These are phyloP conservation scores for Mastomys natalensis DNA, from an alignment of 2,113 vertebrate species.

Conservation along the genomic window DNA sequence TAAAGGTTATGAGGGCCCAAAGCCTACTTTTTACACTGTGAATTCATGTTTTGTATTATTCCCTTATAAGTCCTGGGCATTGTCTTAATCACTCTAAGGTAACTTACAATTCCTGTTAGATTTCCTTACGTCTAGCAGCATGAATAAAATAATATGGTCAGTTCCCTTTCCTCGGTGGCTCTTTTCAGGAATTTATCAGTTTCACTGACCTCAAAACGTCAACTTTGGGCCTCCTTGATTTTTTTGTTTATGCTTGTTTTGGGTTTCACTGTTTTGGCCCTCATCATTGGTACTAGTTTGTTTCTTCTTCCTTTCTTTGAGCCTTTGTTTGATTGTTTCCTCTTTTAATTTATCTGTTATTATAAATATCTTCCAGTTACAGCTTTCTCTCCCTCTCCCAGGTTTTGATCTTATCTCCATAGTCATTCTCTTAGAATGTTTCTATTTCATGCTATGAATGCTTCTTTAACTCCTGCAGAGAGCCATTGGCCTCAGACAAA, in stretches of 20 bases:
- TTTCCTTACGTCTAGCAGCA: background rate
- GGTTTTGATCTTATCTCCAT: background rate
- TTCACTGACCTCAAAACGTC: slow-evolving; percentile 24
- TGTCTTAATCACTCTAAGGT: background rate
- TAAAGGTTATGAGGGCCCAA: background rate
- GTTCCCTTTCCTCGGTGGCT: background rate
- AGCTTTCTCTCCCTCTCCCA: background rate
- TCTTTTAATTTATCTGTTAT: background rate
- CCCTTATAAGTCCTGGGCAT: background rate
- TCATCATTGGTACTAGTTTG: background rate
- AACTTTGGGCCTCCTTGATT: background rate
- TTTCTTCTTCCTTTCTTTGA: background rate
- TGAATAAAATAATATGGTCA: background rate
- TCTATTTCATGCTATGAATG: slow-evolving; percentile 28
- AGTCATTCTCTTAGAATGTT: slow-evolving; percentile 27
- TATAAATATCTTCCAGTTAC: background rate
- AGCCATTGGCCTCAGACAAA: background rate
- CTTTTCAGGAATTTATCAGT: background rate
- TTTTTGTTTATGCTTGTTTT: slow-evolving; percentile 9
- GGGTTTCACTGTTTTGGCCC: background rate
- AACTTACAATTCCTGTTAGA: background rate
- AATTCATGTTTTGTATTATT: background rate
- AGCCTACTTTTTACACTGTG: background rate
- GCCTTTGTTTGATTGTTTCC: too few species aligned
- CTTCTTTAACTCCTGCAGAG: background rate